Evolutionary conservation across 2,113 vertebrate genomes (phyloP).

Genomic region (Ochotona curzoniae): DNA sequence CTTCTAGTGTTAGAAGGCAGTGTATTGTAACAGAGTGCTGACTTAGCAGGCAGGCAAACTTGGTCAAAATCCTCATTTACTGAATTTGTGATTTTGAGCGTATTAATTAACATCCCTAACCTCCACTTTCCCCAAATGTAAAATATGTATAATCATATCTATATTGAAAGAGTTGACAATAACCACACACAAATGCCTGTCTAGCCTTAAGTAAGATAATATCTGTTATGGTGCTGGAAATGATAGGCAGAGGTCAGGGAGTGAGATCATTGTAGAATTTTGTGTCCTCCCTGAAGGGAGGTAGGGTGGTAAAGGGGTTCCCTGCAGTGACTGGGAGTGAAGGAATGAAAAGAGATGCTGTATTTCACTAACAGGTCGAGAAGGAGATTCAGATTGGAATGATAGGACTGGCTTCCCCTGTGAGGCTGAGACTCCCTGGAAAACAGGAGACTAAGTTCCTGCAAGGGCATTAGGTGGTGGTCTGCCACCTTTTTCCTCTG

Average conservation of each 20-base stretch:
- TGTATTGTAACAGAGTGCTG: neutral
- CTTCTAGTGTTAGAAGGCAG: neutral
- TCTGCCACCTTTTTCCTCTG: neutral
- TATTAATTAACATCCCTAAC: slow-evolving; percentile 48
- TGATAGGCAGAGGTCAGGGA: neutral
- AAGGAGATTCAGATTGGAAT: neutral
- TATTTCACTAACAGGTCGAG: neutral
- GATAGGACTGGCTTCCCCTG: neutral
- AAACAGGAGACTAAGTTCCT: neutral
- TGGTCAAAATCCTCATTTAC: slow-evolving; percentile 30
- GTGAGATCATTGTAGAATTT: neutral
- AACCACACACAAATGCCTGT: slow-evolving; percentile 1
- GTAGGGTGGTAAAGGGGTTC: neutral
- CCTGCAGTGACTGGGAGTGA: neutral
- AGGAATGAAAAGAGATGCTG: neutral
- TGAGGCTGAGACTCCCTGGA: too few relatives aligned
- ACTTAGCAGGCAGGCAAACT: neutral
- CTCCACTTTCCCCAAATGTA: slow-evolving; percentile 49
- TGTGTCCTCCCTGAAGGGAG: neutral
- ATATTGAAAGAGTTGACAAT: slow-evolving; percentile 45
- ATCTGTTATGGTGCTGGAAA: neutral
- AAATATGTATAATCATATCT: slow-evolving; percentile 36
- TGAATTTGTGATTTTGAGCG: slow-evolving; percentile 12
- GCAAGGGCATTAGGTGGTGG: neutral
- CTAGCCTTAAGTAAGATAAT: slow-evolving; percentile 44